Evolutionary conservation across 1,140 invertebrate genomes (phyloP).

Genomic region (Magallana angulata): DNA sequence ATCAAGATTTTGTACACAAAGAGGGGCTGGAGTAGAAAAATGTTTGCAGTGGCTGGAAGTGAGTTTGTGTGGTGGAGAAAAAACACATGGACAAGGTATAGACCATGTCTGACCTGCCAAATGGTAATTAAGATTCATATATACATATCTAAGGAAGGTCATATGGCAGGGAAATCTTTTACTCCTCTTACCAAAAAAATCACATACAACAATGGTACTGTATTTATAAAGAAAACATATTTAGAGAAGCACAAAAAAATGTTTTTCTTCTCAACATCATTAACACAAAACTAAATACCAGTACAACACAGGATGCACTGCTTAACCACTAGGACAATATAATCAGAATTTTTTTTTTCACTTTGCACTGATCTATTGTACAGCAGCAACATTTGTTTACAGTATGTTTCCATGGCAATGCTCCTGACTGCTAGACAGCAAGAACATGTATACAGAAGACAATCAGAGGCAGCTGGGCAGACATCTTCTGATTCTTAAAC

Average conservation of each 20-base stretch:
- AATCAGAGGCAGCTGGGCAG: neutral
- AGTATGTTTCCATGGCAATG: constrained; percentile 9
- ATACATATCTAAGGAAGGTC: neutral
- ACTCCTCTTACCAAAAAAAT: too few species aligned
- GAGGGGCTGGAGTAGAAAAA: neutral
- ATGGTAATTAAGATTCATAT: constrained; percentile 4
- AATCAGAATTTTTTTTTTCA: too few species aligned
- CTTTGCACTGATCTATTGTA: neutral
- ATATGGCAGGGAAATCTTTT: neutral
- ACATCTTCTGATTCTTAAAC: constrained; percentile 12
- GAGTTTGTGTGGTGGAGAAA: neutral
- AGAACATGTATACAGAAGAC: constrained; percentile 12
- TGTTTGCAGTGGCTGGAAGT: constrained; percentile 16
- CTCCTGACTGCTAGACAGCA: constrained; percentile 6
- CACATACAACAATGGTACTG: too few species aligned
- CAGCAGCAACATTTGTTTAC: constrained; percentile 23
- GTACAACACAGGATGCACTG: neutral
- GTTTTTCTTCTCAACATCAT: neutral
- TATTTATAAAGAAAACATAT: neutral
- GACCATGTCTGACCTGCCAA: neutral
- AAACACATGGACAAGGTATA: constrained; percentile 27
- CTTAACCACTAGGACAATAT: neutral
- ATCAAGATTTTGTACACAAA: neutral
- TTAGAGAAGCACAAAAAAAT: neutral
- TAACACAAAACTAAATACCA: neutral